Evolutionary conservation across 2,113 vertebrate genomes (phyloP).

Genomic region (Xenus cinereus): DNA sequence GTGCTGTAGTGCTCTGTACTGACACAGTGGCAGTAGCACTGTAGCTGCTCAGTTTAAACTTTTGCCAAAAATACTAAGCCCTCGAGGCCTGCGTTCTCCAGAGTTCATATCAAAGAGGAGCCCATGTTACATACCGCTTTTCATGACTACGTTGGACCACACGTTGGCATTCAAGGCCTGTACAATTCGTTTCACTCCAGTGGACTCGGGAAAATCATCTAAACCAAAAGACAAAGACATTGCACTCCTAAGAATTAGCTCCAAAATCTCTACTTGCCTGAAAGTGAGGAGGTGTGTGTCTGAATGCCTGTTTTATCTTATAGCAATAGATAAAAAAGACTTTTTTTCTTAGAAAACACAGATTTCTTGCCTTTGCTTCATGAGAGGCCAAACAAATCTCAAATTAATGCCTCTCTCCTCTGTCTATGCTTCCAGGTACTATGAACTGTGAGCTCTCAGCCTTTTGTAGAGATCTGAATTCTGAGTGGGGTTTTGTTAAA

Average conservation of each 20-base stretch:
- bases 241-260: background rate
- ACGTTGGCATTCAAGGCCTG: slow-evolving; percentile 96
- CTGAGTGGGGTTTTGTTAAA: background rate
- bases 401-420: background rate
- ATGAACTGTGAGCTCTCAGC: background rate
- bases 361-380: background rate
- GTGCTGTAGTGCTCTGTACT: background rate
- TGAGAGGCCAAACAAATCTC: background rate
- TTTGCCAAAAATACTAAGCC: background rate
- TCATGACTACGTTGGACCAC: slow-evolving; percentile 96
- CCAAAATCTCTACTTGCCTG: accelerated
- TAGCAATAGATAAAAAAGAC: accelerated
- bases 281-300: background rate
- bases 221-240: background rate
- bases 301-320: background rate
- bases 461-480: background rate
- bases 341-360: background rate
- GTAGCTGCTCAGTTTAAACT: background rate
- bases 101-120: background rate
- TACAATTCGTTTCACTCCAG: slow-evolving; percentile 90
- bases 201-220: slow-evolving; percentile 99
- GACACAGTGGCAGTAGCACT: background rate
- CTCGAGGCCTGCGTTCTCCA: background rate
- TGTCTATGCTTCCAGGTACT: background rate
- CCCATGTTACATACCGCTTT: slow-evolving; percentile 78